phyloP scores from a whole-genome alignment of 2,113 vertebrate genomes.

The Grantiella picta region DNA sequence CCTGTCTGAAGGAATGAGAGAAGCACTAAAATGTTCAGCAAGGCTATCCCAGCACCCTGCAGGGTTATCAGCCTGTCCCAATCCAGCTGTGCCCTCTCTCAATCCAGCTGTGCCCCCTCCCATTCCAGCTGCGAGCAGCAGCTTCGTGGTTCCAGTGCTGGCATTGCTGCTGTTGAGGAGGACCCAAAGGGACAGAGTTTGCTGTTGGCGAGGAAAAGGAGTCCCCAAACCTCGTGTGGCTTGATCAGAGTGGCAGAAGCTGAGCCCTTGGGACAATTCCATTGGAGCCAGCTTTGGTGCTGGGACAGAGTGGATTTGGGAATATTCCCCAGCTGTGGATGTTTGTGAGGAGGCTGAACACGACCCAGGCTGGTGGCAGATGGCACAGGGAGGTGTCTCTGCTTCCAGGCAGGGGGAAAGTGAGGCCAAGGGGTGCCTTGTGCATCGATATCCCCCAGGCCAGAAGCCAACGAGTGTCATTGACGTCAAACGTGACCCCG shows the following conservation, averaged over 20 bases:
- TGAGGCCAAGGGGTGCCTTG: background rate
- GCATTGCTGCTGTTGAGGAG: background rate
- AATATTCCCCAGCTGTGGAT: background rate
- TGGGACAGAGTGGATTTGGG: background rate
- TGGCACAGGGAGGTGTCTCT: background rate
- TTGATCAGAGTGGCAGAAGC: background rate
- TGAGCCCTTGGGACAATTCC: background rate
- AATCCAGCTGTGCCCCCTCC: background rate
- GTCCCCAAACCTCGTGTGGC: background rate
- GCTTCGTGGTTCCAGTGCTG: background rate
- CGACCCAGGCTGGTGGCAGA: background rate
- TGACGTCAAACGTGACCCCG: conserved; percentile 62
- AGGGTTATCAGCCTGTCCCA: background rate
- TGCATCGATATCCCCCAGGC: conserved; percentile 26
- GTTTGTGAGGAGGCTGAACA: background rate
- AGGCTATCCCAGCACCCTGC: background rate
- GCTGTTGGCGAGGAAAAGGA: background rate
- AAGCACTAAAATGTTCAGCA: background rate
- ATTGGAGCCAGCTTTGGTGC: background rate
- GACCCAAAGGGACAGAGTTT: background rate
- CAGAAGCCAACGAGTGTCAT: background rate
- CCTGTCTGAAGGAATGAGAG: background rate
- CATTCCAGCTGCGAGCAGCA: background rate
- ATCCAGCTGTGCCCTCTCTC: background rate
- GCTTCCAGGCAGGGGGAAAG: background rate